Evolutionary conservation across 92 coral and sea anemone species (phyloP).

Genomic region (Epizoanthus illoricatus): DNA sequence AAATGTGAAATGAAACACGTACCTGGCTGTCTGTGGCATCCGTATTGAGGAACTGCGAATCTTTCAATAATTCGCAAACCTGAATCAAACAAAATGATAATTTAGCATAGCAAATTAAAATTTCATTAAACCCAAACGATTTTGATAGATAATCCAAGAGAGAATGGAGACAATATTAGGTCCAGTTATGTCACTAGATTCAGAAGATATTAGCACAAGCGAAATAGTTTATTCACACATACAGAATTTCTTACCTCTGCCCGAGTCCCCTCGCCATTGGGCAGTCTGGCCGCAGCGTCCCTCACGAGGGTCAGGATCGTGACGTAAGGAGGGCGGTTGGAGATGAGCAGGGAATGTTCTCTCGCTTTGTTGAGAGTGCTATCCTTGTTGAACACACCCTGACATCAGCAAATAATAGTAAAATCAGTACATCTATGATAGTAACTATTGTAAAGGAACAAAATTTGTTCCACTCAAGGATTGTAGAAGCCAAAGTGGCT

Average conservation of each 20-base stretch:
- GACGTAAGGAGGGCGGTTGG: conserved; percentile 97
- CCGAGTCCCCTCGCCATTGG: conserved; percentile 99
- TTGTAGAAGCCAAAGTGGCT: too few relatives aligned
- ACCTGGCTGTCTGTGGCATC: conserved; percentile 97
- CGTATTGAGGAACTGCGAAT: conserved; percentile 91
- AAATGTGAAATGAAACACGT: background rate
- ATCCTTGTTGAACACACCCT: conserved; percentile 98
- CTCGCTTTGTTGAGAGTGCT: conserved; percentile 96
- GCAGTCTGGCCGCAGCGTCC: conserved; percentile 98
- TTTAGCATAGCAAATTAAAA: too few relatives aligned
- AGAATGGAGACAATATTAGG: too few relatives aligned
- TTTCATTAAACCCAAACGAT: too few relatives aligned
- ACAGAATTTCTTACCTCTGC: conserved; percentile 75
- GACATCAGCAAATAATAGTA: background rate
- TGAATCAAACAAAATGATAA: conserved; percentile 8
- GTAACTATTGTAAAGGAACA: too few relatives aligned
- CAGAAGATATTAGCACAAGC: too few relatives aligned
- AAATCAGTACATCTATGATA: background rate
- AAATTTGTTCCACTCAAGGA: too few relatives aligned
- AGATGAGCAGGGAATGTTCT: conserved; percentile 89
- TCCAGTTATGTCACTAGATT: too few relatives aligned
- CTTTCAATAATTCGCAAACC: conserved; percentile 96
- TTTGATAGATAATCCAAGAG: too few relatives aligned
- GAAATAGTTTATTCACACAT: background rate
- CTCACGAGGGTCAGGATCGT: conserved; percentile 94